These are phyloP conservation scores for Hippocampus barbouri DNA, from an alignment of 2,113 vertebrate genomes.

Conservation along the genomic window DNA sequence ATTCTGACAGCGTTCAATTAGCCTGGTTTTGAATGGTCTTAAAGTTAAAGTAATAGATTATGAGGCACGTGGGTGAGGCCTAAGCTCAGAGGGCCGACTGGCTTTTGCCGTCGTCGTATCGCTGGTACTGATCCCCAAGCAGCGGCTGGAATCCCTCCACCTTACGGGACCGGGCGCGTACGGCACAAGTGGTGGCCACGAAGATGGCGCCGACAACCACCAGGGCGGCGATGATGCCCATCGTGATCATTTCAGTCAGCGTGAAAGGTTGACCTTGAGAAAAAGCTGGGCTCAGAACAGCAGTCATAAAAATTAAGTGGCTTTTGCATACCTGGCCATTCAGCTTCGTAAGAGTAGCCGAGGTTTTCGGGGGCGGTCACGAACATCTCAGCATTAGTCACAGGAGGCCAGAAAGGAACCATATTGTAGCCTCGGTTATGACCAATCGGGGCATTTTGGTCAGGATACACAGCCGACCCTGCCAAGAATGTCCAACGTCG, in stretches of 20 bases:
- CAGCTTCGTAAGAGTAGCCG: slow-evolving; percentile 87
- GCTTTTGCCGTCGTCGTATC: slow-evolving; percentile 83
- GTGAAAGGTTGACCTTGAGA: slow-evolving; percentile 75
- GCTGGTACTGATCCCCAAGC: slow-evolving; percentile 85
- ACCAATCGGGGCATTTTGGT: slow-evolving; percentile 94
- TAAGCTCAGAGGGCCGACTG: slow-evolving; percentile 80
- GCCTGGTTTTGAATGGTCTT: background rate
- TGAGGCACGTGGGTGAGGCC: background rate
- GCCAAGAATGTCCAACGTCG: slow-evolving; percentile 11
- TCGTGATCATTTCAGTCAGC: slow-evolving; percentile 85
- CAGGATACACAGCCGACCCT: slow-evolving; percentile 82
- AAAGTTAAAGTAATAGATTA: background rate
- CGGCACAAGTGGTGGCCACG: slow-evolving; percentile 70
- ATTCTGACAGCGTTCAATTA: background rate
- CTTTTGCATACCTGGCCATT: slow-evolving; percentile 82
- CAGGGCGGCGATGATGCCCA: slow-evolving; percentile 80
- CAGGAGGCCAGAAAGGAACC: slow-evolving; percentile 97
- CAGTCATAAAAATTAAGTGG: too few relatives aligned
- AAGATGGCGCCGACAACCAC: slow-evolving; percentile 82
- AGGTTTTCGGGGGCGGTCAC: slow-evolving; percentile 85
- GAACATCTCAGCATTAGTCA: slow-evolving; percentile 94
- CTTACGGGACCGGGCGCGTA: slow-evolving; percentile 72
- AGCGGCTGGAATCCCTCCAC: slow-evolving; percentile 84
- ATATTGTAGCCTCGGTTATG: slow-evolving; percentile 93
- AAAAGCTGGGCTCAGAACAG: too few relatives aligned